Conservation (phyloP, 2,113 vertebrate genomes). For the Prunella himalayana region DNA sequence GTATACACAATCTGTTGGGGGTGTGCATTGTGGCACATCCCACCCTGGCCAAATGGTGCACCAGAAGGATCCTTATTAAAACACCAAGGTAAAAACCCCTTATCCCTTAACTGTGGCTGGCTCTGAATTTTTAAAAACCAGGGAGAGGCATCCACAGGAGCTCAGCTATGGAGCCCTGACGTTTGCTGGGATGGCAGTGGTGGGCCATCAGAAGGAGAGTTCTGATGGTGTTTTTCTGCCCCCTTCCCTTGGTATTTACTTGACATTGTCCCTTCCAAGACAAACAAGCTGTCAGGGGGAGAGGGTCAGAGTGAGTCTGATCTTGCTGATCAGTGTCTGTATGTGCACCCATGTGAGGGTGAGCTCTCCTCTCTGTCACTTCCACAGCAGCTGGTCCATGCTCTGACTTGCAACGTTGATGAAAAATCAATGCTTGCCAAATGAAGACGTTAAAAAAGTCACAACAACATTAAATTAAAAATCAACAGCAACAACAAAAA, state of each 20-base stretch:
- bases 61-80: background rate
- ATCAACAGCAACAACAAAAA: background rate
- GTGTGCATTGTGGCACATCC: no score
- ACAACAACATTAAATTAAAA: background rate
- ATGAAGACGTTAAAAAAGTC: background rate
- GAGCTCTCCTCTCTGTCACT: background rate
- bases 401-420: background rate
- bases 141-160: fast-evolving
- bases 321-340: background rate
- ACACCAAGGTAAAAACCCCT: background rate
- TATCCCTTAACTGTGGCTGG: background rate
- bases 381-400: background rate
- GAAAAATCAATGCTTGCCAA: constrained; percentile 17
- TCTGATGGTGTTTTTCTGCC: background rate
- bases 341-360: background rate
- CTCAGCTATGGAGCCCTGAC: background rate
- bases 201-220: background rate
- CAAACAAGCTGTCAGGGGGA: background rate
- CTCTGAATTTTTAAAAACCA: background rate
- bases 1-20: fast-evolving
- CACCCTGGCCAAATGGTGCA: background rate
- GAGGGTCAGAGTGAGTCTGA: background rate
- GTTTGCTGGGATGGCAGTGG: background rate
- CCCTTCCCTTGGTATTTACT: background rate
- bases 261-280: background rate